phyloP scores from a whole-genome alignment of 2,888 invertebrate species.

The Teleiodes luculella region DNA sequence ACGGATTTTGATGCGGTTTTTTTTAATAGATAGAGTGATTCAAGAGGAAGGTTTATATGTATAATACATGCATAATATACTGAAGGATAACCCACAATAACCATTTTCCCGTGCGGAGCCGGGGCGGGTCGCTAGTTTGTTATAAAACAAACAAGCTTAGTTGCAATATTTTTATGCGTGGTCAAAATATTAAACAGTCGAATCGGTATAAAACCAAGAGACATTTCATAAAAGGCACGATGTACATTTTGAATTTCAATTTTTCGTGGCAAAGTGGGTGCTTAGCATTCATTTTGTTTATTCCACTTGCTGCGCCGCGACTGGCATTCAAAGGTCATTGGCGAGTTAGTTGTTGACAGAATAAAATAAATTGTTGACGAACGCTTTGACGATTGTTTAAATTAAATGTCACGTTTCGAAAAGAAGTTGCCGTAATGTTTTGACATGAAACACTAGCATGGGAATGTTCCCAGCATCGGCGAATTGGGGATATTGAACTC shows the following conservation, averaged over 20 bases:
- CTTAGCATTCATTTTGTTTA: conserved; percentile 15
- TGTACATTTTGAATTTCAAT: neutral
- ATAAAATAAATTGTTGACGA: conserved; percentile 14
- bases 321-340: conserved; percentile 54
- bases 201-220: neutral
- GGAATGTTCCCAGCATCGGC: conserved; percentile 21
- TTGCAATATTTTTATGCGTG: too few relatives aligned
- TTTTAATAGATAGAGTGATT: too few relatives aligned
- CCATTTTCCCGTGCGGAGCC: too few relatives aligned
- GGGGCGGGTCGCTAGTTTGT: too few relatives aligned
- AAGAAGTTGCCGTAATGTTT: conserved; percentile 27
- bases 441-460: conserved; percentile 20
- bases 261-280: neutral
- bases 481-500: conserved; percentile 24
- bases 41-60: too few relatives aligned
- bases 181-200: neutral
- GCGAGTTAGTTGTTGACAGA: conserved; percentile 31
- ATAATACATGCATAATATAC: too few relatives aligned
- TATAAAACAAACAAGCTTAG: too few relatives aligned
- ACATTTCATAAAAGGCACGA: neutral
- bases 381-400: conserved; percentile 24
- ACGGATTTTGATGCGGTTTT: too few relatives aligned
- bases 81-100: too few relatives aligned
- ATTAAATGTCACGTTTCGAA: conserved; percentile 32
- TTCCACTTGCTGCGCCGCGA: conserved; percentile 1